A percentile compares a stretch with the other conserved stretches of the same genome.
Evolutionary conservation across 2,113 vertebrate species (phyloP).

Genomic region (Leucopsar rothschildi): DNA sequence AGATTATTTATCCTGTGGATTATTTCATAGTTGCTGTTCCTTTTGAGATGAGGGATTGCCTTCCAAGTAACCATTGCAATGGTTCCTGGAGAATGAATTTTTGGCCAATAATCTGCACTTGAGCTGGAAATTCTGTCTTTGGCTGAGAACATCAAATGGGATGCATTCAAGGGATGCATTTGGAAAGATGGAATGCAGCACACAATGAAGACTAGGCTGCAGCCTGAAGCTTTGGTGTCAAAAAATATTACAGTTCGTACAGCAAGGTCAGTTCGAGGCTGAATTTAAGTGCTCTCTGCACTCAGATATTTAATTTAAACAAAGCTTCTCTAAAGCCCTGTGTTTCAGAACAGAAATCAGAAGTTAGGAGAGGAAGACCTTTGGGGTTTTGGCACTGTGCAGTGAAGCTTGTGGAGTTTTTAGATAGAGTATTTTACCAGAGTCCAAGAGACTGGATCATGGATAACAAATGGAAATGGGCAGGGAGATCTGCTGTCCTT

Average conservation of each 20-base stretch:
- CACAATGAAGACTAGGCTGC: not conserved
- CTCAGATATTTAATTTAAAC: not conserved
- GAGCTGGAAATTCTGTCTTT: not conserved
- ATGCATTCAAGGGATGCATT: not conserved
- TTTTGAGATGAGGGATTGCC: not conserved
- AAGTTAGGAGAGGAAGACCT: not conserved
- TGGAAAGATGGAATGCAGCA: not conserved
- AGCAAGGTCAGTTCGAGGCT: conserved; percentile 18
- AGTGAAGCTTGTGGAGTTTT: not conserved
- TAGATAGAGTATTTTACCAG: not conserved
- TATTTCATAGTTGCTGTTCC: not conserved
- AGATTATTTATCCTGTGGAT: not conserved
- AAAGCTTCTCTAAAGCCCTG: not conserved
- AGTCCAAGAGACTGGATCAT: not conserved
- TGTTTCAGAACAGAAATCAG: not conserved
- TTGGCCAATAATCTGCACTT: not conserved
- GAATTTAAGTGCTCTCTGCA: not conserved
- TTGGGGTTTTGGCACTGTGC: not conserved
- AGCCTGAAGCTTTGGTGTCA: not conserved
- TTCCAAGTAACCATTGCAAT: not conserved
- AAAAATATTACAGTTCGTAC: not conserved
- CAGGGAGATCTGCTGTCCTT: not conserved
- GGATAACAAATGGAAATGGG: not conserved
- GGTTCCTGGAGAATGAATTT: not conserved
- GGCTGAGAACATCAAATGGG: not conserved